Conservation (phyloP, 1,140 invertebrate species). For the Chymomyza costata region DNA sequence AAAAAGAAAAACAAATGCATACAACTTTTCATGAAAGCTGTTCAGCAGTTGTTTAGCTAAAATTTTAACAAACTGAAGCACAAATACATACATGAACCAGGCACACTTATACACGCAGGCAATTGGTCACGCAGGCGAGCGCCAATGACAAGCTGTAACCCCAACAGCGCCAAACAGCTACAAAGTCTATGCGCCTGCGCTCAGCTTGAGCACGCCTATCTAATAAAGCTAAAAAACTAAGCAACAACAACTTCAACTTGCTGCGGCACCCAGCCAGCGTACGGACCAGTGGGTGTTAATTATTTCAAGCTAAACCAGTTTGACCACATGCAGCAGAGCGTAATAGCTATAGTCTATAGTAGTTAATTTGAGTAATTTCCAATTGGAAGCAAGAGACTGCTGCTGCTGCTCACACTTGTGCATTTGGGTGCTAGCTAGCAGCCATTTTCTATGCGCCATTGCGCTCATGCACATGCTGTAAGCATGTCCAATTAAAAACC, state of each 20-base stretch:
- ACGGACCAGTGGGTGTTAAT: slow-evolving; percentile 45
- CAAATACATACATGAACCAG: neutral
- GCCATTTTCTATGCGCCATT: slow-evolving; percentile 45
- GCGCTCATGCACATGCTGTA: slow-evolving; percentile 21
- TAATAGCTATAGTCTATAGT: slow-evolving; percentile 11
- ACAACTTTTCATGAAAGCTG: neutral
- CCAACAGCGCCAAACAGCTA: too few species aligned
- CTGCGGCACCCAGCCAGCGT: slow-evolving; percentile 39
- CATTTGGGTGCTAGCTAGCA: neutral
- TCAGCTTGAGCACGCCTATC: slow-evolving; percentile 28
- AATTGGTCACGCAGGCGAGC: slow-evolving; percentile 5
- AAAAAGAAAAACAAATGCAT: neutral
- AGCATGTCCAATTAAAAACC: slow-evolving; percentile 11
- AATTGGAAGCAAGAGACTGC: slow-evolving; percentile 35
- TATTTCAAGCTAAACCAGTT: slow-evolving; percentile 44
- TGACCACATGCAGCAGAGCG: slow-evolving; percentile 9
- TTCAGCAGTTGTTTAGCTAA: neutral
- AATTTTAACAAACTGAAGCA: neutral
- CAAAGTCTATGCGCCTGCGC: slow-evolving; percentile 1
- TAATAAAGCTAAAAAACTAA: neutral
- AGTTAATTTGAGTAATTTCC: slow-evolving; percentile 23
- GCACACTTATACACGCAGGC: too few species aligned
- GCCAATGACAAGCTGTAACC: slow-evolving; percentile 20
- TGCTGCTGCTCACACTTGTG: slow-evolving; percentile 20
- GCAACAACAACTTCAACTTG: slow-evolving; percentile 23